These are phyloP conservation scores for Phymorhynchus buccinoides DNA, from an alignment of 1,140 invertebrate species.

Conservation along the genomic window DNA sequence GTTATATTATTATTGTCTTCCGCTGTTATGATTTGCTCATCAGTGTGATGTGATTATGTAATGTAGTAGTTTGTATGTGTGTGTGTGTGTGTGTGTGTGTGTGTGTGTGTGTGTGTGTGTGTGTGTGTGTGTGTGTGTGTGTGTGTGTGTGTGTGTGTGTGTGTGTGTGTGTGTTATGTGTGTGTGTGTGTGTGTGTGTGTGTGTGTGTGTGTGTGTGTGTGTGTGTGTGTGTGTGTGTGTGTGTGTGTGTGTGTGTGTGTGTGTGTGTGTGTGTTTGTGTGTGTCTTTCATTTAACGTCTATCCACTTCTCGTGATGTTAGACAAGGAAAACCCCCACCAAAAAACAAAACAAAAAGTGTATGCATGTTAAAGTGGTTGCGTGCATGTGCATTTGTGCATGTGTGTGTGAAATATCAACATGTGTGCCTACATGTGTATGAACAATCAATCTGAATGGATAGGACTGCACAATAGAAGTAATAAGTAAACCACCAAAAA, in stretches of 20 bases:
- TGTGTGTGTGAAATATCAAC: neutral
- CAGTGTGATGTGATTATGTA: too few species aligned
- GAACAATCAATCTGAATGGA: too few species aligned
- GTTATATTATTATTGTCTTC: too few species aligned
- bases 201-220: slow-evolving; percentile 20
- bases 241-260: neutral
- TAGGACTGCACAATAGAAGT: too few species aligned
- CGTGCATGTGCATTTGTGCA: neutral
- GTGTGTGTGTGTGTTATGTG: neutral
- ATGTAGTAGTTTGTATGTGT: neutral
- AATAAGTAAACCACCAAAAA: too few species aligned
- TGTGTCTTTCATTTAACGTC: neutral
- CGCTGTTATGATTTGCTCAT: too few species aligned
- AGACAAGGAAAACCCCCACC: too few species aligned
- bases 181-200: neutral
- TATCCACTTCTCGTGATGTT: too few species aligned
- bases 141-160: slow-evolving; percentile 5
- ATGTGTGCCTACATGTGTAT: neutral
- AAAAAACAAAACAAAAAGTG: too few species aligned
- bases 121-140: neutral
- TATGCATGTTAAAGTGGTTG: neutral
- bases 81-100: neutral
- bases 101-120: neutral
- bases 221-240: slow-evolving; percentile 16
- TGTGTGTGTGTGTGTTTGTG: neutral